Conservation (phyloP, 2,113 vertebrate genomes). For the Lophura nycthemera region DNA sequence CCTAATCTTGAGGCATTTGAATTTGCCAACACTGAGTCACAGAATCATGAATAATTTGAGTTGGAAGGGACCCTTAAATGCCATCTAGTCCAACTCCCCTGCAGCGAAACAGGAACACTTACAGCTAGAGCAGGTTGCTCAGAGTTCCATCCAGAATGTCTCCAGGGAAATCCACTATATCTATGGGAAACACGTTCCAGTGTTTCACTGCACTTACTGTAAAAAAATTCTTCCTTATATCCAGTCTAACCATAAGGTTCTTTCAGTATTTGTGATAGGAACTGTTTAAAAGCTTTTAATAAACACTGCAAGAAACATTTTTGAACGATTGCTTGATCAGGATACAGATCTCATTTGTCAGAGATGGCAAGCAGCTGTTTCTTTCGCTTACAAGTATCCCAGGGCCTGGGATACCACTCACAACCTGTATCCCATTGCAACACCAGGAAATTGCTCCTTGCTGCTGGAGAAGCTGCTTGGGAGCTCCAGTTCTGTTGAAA, state of each 20-base stretch:
- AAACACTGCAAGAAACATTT: neutral
- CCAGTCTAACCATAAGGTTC: neutral
- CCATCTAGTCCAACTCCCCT: too few relatives aligned
- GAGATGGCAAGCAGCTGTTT: neutral
- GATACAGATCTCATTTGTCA: neutral
- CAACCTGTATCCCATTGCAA: neutral
- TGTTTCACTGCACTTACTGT: too few relatives aligned
- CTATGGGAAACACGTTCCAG: too few relatives aligned
- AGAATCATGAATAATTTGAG: too few relatives aligned
- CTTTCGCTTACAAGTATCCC: neutral
- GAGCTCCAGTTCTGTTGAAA: neutral
- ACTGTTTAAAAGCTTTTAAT: neutral
- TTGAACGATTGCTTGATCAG: neutral
- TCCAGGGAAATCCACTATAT: too few relatives aligned
- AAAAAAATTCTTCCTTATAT: too few relatives aligned
- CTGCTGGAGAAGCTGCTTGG: neutral
- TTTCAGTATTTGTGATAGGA: neutral
- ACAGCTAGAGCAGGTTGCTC: too few relatives aligned
- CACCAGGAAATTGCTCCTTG: neutral
- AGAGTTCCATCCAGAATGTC: too few relatives aligned
- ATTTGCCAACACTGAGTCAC: neutral
- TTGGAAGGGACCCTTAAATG: too few relatives aligned
- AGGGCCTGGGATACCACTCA: accelerated
- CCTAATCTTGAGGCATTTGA: neutral
- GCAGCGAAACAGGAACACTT: too few relatives aligned